phyloP scores from a whole-genome alignment of 2,888 invertebrate genomes.

The Lysandra bellargus region DNA sequence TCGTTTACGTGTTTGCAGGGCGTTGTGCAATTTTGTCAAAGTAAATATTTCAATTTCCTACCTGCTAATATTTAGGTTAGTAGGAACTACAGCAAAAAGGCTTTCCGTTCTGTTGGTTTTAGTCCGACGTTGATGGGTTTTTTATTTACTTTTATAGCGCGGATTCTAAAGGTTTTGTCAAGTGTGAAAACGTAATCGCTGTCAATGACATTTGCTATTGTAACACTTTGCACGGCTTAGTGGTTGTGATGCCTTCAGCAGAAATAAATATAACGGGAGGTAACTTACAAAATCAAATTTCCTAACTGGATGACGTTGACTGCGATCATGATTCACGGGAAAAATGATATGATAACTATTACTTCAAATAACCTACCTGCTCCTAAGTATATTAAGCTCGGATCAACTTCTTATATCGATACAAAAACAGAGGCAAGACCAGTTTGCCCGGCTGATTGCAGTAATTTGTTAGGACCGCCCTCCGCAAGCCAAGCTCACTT shows the following conservation, averaged over 20 bases:
- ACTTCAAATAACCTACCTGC: not conserved
- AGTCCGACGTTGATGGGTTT: not conserved
- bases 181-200: conserved; percentile 18
- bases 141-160: not conserved
- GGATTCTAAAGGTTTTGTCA: not conserved
- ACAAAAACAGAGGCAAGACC: conserved; percentile 26
- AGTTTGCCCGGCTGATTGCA: conserved; percentile 51
- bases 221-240: not conserved
- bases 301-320: no score
- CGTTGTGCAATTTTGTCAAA: not conserved
- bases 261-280: not conserved
- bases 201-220: not conserved
- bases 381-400: not conserved
- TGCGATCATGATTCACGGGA: not conserved
- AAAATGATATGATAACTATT: not conserved
- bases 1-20: not conserved
- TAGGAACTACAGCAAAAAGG: not conserved
- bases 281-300: not conserved
- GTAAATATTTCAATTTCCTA: not conserved
- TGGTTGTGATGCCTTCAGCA: not conserved
- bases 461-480: conserved; percentile 56
- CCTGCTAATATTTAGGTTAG: conserved; percentile 2
- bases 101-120: not conserved
- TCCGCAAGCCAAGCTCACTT: conserved; percentile 14
- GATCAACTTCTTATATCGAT: conserved; percentile 5